These are phyloP conservation scores for Eristalis intricaria DNA, from an alignment of 2,888 invertebrate genomes.

Conservation along the genomic window DNA sequence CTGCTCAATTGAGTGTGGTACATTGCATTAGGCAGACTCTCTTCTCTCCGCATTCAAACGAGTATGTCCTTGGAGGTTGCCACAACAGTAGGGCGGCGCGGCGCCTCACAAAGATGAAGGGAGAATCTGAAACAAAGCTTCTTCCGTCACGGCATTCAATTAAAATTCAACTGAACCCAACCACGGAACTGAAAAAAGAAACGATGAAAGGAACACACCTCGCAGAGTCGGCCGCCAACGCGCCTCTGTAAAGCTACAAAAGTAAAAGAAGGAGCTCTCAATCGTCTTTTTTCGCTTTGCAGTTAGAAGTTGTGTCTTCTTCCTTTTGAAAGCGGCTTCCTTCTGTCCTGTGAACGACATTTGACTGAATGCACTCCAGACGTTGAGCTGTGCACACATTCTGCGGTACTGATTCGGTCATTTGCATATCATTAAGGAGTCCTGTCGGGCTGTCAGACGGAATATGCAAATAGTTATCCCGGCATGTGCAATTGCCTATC, in stretches of 20 bases:
- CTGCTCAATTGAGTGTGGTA: slow-evolving; percentile 65
- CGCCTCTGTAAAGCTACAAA: not conserved
- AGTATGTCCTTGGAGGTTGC: slow-evolving; percentile 53
- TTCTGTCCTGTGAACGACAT: not conserved
- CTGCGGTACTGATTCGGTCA: slow-evolving; percentile 64
- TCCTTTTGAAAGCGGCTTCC: not conserved
- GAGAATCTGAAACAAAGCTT: slow-evolving; percentile 2
- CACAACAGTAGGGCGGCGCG: not conserved
- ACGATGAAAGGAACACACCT: slow-evolving; percentile 48
- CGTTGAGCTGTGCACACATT: slow-evolving; percentile 18
- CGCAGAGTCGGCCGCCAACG: not conserved
- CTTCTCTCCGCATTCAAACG: slow-evolving; percentile 8
- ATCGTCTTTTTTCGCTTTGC: slow-evolving; percentile 4
- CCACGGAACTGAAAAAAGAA: slow-evolving; percentile 3
- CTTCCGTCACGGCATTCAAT: slow-evolving; percentile 52
- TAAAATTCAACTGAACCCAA: slow-evolving; percentile 54
- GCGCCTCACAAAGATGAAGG: not conserved
- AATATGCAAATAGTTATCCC: slow-evolving; percentile 46
- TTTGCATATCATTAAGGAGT: slow-evolving; percentile 66
- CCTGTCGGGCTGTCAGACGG: slow-evolving; percentile 37
- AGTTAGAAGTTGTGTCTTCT: not conserved
- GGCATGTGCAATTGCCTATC: slow-evolving; percentile 41
- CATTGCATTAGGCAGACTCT: slow-evolving; percentile 46
- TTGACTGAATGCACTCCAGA: slow-evolving; percentile 19
- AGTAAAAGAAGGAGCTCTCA: not conserved